phyloP scores from a whole-genome alignment of 2,113 vertebrate species.

The Cololabis saira region DNA sequence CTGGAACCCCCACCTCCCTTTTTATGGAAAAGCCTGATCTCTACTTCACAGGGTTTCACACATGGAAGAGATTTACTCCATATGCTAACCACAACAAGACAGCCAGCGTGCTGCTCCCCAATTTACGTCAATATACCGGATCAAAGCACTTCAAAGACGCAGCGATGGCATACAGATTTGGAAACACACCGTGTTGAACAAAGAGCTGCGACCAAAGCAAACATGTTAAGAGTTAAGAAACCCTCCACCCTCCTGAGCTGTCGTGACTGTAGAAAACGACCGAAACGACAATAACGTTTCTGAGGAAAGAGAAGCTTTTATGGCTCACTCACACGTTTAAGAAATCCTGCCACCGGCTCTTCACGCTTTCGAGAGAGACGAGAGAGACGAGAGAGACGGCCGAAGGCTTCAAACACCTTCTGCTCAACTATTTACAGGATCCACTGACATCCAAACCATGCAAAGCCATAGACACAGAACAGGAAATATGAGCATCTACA shows the following conservation, averaged over 20 bases:
- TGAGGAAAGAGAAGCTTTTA: conserved; percentile 8
- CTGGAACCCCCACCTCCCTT: conserved; percentile 65
- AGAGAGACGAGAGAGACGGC: no score
- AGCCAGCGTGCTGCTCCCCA: conserved; percentile 68
- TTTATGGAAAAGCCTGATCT: conserved; percentile 68
- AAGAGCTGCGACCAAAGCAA: conserved; percentile 46
- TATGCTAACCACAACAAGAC: conserved; percentile 74
- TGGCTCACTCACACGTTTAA: conserved; percentile 3
- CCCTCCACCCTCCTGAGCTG: conserved; percentile 20
- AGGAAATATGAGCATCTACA: conserved; percentile 40
- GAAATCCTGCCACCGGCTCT: conserved; percentile 26
- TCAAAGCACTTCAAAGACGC: conserved; percentile 74
- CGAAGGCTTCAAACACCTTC: conserved; percentile 38
- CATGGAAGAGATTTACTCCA: conserved; percentile 77
- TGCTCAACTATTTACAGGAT: conserved; percentile 49
- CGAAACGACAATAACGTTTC: conserved; percentile 1
- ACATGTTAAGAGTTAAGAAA: conserved; percentile 23
- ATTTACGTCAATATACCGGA: conserved; percentile 74
- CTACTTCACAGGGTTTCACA: conserved; percentile 71
- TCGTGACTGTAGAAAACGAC: no score
- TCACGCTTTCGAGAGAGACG: no score
- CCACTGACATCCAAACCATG: conserved; percentile 35
- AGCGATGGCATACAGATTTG: conserved; percentile 53
- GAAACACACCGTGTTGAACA: conserved; percentile 49
- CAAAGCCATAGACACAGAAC: conserved; percentile 48